These are phyloP conservation scores for Antedon mediterranea DNA, from an alignment of 53 echinoderm and acorn worm genomes.

Conservation along the genomic window DNA sequence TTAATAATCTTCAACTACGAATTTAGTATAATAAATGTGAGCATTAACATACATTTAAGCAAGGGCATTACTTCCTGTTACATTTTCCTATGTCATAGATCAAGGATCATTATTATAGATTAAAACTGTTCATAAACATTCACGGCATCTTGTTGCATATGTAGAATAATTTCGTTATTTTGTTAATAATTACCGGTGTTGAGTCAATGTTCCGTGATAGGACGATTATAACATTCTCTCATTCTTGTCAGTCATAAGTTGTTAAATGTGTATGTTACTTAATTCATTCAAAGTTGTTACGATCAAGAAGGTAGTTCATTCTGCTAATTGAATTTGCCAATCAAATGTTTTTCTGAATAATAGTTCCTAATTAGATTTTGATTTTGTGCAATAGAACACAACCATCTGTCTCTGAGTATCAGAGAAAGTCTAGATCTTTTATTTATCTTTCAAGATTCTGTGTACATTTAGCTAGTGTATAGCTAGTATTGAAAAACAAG, in stretches of 20 bases:
- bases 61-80: too few relatives aligned
- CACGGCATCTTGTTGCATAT: not conserved
- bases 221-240: not conserved
- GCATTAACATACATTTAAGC: too few relatives aligned
- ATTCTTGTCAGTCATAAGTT: not conserved
- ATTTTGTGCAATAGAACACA: not conserved
- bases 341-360: not conserved
- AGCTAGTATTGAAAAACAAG: too few relatives aligned
- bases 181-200: not conserved
- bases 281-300: not conserved
- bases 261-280: not conserved
- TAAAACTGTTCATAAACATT: not conserved
- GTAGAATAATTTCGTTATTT: not conserved
- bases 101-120: too few relatives aligned
- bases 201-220: not conserved
- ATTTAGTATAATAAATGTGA: too few relatives aligned
- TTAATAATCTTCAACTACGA: too few relatives aligned
- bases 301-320: not conserved
- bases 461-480: too few relatives aligned
- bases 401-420: not conserved
- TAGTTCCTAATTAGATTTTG: not conserved
- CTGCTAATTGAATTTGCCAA: not conserved
- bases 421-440: not conserved
- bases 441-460: not conserved
- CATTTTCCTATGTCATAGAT: too few relatives aligned